Percentiles rank a stretch among this genome's conserved stretches.
Conservation (phyloP, 1,140 invertebrate species). For the Tenebrio molitor region DNA sequence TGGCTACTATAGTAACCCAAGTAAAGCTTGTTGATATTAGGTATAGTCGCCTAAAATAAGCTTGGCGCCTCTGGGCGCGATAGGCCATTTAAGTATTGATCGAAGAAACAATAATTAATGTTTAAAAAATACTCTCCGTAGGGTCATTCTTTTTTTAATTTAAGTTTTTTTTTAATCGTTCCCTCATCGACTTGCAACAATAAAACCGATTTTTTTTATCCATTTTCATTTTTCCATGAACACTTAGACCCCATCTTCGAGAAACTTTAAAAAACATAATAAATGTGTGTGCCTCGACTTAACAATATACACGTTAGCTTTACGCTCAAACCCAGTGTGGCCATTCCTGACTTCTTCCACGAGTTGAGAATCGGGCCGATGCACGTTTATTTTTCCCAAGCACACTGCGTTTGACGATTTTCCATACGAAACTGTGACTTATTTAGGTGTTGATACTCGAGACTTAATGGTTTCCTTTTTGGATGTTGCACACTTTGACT, state of each 20-base stretch:
- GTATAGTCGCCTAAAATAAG: slow-evolving; percentile 33
- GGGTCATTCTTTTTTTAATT: slow-evolving; percentile 20
- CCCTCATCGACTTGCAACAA: background rate
- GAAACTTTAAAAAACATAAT: too few relatives aligned
- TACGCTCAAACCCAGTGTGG: slow-evolving; percentile 20
- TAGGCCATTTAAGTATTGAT: slow-evolving; percentile 37
- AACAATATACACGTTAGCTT: slow-evolving; percentile 1
- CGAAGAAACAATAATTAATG: slow-evolving; percentile 43
- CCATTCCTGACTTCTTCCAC: background rate
- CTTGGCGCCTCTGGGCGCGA: slow-evolving; percentile 4
- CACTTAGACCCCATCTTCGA: slow-evolving; percentile 30
- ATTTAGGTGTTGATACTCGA: slow-evolving; percentile 10
- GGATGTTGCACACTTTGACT: slow-evolving; percentile 22
- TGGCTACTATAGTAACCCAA: slow-evolving; percentile 48
- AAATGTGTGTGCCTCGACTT: slow-evolving; percentile 39
- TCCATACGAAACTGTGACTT: background rate
- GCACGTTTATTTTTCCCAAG: background rate
- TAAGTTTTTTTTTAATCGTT: too few relatives aligned
- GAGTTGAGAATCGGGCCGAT: background rate
- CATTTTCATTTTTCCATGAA: slow-evolving; percentile 25
- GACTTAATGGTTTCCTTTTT: slow-evolving; percentile 12
- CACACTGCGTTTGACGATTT: slow-evolving; percentile 30
- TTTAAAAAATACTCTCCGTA: slow-evolving; percentile 38
- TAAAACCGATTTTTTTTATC: slow-evolving; percentile 16
- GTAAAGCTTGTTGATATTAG: slow-evolving; percentile 40